Evolutionary conservation across 2,113 vertebrate species (phyloP), one percentile per base, ranked within the genome.

Genomic region (Tetrax tetrax): DNA sequence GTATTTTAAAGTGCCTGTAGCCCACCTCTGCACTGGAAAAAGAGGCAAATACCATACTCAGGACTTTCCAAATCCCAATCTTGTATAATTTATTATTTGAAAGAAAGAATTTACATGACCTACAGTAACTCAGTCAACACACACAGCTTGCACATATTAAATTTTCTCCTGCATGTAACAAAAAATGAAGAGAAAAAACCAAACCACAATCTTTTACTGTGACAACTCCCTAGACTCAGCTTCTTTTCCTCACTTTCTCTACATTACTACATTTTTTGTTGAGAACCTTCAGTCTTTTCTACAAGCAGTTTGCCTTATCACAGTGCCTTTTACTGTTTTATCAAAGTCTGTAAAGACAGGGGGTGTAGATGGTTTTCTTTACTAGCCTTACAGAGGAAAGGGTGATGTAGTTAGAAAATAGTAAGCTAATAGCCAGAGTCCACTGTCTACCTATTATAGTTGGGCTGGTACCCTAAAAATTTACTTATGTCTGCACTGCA

Each of bases 31-130:
- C 57, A 63, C 37, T 51, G 61, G 22, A 91, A 54, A 72, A 84
- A 59, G 31, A 90, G 47, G 80, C 45, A 95, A 85, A 91, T 70
- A 85, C 45, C 33, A 85, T 51, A 64, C 10, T 14, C 19, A 41
- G 25, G 11, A 63, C 24, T 60, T 82, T 88, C 25, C 61, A 91
- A 96, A 89, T 51, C 63, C 41, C 33, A 17, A 23, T 70, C 70
- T 41, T 85, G 65, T 82, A 77, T 69, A 82, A 91, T 88, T 85
- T 94, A 85, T 88, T 69, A 85, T 65, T 37, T 85, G 87, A 85
- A 85, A 87, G 92, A 90, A 94, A 82, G 24, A 69, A 93, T 85
- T 64, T 65, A n/a, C 31, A 56, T 56, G 33, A 60, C 50, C 65
- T 59, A 43, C 59, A 83, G n/a, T 70, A 75, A 70, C 23, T 65